phyloP scores from a whole-genome alignment of 1,140 invertebrate species.

The Caenorhabditis latens region DNA sequence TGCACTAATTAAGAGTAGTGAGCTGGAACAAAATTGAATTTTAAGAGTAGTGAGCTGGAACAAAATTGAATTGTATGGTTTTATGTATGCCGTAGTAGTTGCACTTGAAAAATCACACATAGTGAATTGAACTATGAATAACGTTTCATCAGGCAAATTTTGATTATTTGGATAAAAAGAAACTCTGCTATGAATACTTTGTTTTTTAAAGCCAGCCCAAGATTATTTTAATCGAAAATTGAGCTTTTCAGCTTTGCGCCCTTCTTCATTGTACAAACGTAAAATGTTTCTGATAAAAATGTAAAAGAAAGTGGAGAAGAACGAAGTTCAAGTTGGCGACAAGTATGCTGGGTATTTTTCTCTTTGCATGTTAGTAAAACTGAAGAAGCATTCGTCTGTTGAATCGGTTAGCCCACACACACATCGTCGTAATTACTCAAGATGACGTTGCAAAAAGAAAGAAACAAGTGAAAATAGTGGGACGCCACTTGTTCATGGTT shows the following conservation, averaged over 20 bases:
- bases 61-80: too few species aligned
- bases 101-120: too few species aligned
- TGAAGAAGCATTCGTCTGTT: conserved; percentile 49
- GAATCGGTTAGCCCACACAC: conserved; percentile 47
- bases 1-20: not conserved
- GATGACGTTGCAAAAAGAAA: conserved; percentile 45
- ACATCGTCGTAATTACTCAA: conserved; percentile 52
- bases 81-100: too few species aligned
- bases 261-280: too few species aligned
- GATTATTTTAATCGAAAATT: too few species aligned
- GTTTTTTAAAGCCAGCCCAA: too few species aligned
- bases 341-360: not conserved
- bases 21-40: too few species aligned
- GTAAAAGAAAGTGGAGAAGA: not conserved
- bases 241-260: too few species aligned
- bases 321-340: conserved; percentile 12
- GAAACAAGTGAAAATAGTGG: not conserved
- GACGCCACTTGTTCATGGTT: conserved; percentile 48
- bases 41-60: not conserved
- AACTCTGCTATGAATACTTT: too few species aligned
- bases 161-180: too few species aligned
- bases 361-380: not conserved
- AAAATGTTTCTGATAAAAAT: not conserved
- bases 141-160: too few species aligned
- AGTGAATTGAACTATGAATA: too few species aligned